phyloP scores from a whole-genome alignment of 2,113 vertebrate species.

The Crotalus horridus region DNA sequence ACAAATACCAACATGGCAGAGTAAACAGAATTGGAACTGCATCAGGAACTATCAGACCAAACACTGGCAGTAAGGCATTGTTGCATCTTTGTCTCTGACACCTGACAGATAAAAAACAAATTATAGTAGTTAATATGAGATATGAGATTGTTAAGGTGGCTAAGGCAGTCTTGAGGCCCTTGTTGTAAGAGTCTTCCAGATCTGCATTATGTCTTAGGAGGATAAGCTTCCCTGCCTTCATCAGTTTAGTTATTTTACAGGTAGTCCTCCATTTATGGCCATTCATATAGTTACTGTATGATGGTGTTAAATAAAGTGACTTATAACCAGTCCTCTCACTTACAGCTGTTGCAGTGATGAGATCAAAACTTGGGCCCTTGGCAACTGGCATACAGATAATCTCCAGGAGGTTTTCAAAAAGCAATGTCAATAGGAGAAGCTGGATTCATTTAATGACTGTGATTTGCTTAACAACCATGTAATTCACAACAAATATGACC shows the following conservation, averaged over 20 bases:
- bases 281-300: background rate
- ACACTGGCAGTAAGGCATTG: background rate
- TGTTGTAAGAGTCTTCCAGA: background rate
- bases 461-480: background rate
- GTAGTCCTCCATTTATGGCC: background rate
- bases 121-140: background rate
- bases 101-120: background rate
- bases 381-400: background rate
- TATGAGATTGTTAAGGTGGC: background rate
- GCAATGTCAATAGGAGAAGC: background rate
- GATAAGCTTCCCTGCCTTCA: background rate
- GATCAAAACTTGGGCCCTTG: background rate
- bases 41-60: background rate
- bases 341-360: background rate
- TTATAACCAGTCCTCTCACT: background rate
- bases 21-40: background rate
- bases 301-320: background rate
- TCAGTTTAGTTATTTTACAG: background rate
- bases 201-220: background rate
- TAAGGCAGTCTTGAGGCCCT: background rate
- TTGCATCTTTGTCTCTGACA: background rate
- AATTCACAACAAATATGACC: background rate
- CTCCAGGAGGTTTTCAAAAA: background rate
- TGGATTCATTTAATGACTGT: background rate
- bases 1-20: background rate